These are phyloP conservation scores for Erebia epiphron DNA, from an alignment of 2,888 invertebrate species.

Conservation along the genomic window DNA sequence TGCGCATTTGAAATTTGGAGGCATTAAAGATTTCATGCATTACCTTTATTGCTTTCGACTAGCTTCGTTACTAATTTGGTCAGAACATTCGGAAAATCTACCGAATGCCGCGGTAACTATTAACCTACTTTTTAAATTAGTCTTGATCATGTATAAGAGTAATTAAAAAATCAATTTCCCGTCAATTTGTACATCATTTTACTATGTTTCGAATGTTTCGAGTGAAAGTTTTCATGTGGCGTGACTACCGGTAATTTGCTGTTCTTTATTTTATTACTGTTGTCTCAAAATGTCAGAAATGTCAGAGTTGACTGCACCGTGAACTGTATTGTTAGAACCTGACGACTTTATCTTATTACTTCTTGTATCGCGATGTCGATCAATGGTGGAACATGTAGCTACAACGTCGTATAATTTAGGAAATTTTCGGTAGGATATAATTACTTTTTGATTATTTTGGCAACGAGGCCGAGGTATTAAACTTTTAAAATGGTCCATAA, in stretches of 20 bases:
- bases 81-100: slow-evolving; percentile 1
- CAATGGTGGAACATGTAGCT: neutral
- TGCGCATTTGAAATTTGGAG: slow-evolving; percentile 19
- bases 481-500: slow-evolving; percentile 39
- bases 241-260: slow-evolving; percentile 55
- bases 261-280: slow-evolving; percentile 53
- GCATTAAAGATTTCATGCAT: slow-evolving; percentile 21
- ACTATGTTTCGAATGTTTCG: slow-evolving; percentile 8
- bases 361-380: slow-evolving; percentile 4
- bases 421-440: slow-evolving; percentile 1
- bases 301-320: slow-evolving; percentile 38
- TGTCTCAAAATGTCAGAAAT: slow-evolving; percentile 40
- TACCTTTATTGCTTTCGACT: neutral
- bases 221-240: slow-evolving; percentile 40
- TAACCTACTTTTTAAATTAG: slow-evolving; percentile 14
- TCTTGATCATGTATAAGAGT: slow-evolving; percentile 11
- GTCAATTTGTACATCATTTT: slow-evolving; percentile 4
- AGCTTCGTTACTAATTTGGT: slow-evolving; percentile 7
- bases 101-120: slow-evolving; percentile 2
- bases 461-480: slow-evolving; percentile 17
- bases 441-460: slow-evolving; percentile 16
- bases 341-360: slow-evolving; percentile 36
- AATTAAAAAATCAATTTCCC: slow-evolving; percentile 24
- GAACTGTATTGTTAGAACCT: slow-evolving; percentile 35
- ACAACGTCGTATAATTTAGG: neutral